These are phyloP conservation scores for Poecile montanus DNA, from an alignment of 2,797 vertebrate genomes.

Conservation along the genomic window DNA sequence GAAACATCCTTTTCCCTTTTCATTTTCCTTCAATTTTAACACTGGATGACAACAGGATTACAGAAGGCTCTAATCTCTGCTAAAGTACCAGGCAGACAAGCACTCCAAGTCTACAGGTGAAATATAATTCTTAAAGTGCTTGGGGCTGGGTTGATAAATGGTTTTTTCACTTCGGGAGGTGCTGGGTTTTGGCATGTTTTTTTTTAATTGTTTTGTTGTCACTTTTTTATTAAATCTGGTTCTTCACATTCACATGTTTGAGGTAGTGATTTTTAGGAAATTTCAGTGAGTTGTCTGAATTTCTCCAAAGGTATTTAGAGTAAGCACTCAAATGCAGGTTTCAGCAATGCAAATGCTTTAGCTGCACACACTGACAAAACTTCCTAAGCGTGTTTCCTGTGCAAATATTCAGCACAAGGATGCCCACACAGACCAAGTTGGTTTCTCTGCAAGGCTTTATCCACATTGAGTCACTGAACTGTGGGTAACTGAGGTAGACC, in stretches of 20 bases:
- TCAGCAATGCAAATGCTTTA: neutral
- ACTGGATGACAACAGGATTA: neutral
- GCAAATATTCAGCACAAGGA: neutral
- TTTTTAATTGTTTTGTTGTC: neutral
- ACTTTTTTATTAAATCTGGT: neutral
- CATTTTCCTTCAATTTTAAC: neutral
- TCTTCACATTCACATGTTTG: neutral
- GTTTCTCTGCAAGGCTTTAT: neutral
- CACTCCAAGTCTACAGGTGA: neutral
- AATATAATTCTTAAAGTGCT: neutral
- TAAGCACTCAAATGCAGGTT: neutral
- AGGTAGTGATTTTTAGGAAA: neutral
- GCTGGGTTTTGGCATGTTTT: neutral
- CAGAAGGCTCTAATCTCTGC: neutral
- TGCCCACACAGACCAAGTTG: neutral
- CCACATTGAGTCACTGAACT: neutral
- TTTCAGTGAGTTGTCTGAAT: neutral
- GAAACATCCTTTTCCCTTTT: neutral
- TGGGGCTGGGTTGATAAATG: too few relatives aligned
- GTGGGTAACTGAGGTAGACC: neutral
- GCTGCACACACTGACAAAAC: neutral
- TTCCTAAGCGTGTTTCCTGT: neutral
- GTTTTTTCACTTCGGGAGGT: rapidly evolving
- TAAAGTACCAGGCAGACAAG: neutral
- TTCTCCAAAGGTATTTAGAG: neutral